Base-by-base conservation (phyloP, 2,888 invertebrate species). In the Rhogogaster chlorosoma region DNA sequence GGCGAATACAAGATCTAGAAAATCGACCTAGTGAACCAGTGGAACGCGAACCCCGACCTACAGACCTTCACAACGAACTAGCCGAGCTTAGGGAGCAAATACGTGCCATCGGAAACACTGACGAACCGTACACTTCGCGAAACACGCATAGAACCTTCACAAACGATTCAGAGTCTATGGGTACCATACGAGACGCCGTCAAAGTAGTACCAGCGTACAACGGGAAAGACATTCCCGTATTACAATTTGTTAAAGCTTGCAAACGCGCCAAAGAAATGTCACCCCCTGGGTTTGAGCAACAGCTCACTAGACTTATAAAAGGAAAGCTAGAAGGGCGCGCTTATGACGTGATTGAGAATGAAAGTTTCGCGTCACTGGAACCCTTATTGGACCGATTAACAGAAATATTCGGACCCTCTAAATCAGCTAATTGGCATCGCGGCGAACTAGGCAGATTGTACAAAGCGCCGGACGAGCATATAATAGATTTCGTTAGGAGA, bases 381-480 rank as follows among this genome's bases (percentile, higher is more conserved):
- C 36, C 36, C 2, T n/a, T 73, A n/a, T 38, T 38, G 1, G 71
- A 73, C 71, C 71, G 38, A 73, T 38, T 73, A 32, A 73, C 71
- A 2, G 38, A 38, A 36, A 38, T 73, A 38, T 73, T 18, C 42
- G 71, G 71, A 6, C 38, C 42, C 9, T 73, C 71, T 22, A 38
- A 42, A 42, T 73, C 38, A 42, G 71, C 71, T 10, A 38, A 38
- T 42, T 73, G 22, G 71, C 71, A 73, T 42, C 71, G 71, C 71
- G 71, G 71, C 6, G 71, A 38, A 73, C 9, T 38, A 42, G 36
- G 36, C 22, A 67, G 29, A 67, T 32, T 67, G 15, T 67, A 67
- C 12, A 67, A 67, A 32, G 67, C 0, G 15, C 67, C 67, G 18
- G n/a, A 53, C 18, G 53, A 53, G n/a, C 53, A 53, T 7, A 53